Evolutionary conservation across 2,797 vertebrate species (phyloP), one percentile per base, ranked within the genome.

Genomic region (Crenichthys baileyi): DNA sequence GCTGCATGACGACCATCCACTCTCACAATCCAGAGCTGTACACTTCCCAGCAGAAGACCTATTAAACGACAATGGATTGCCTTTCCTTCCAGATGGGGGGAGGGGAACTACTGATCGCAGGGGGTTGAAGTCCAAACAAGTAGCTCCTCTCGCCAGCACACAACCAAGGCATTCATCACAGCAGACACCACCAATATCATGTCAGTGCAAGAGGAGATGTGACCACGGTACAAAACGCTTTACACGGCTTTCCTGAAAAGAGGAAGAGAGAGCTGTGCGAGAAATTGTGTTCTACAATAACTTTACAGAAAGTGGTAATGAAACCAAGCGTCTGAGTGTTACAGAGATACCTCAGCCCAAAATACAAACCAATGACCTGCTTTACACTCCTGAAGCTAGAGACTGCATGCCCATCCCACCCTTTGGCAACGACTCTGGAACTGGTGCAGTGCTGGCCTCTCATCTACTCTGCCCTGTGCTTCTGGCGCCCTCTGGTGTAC

Each of bases 211-310:
- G 88, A 76, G 92, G 93, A 87, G 81, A 84, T 85, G 80, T 6
- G 90, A 93, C 87, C 88, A 85, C 80, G 77, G 89, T 87, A 94
- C 90, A 92, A 90, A 92, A 94, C 87, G 89, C 84, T 83, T 93
- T 93, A 93, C 85, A 90, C 89, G 76, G 93, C 87, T 94, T 92
- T 90, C 94, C 96, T 96, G 96, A 82, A 95, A 95, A 96, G 76
- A 94, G 95, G 96, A 95, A 95, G 93, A 96, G 90, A 96, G 60
- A 95, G 12, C 93, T 95, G 93, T 93, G 95, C 95, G 87, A 96
- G 95, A 93, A 94, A 94, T 88, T 89, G 85, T 91, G 86, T 93
- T 94, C 92, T 84, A 84, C 51, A 93, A 86, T 22, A 89, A 9
- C 48, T 29, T 16, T 18, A 63, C 6, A 36, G 18, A 15, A 63